These are phyloP conservation scores for Megalopta genalis DNA, from an alignment of 1,140 invertebrate genomes.

Conservation along the genomic window DNA sequence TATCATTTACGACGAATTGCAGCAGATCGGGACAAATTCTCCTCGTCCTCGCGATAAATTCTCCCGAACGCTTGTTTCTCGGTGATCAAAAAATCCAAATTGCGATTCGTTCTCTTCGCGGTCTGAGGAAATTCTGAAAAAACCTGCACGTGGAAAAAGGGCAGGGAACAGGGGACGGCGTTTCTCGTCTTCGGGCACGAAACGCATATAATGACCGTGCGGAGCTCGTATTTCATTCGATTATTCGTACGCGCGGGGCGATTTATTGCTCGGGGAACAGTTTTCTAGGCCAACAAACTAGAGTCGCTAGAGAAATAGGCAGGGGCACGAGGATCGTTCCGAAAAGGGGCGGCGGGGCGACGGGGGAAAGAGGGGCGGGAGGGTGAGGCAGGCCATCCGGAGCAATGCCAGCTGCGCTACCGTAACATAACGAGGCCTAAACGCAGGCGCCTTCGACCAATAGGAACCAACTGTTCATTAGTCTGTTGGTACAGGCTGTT, in stretches of 20 bases:
- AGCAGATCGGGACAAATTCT: too few species aligned
- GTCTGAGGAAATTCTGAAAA: background rate
- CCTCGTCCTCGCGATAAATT: background rate
- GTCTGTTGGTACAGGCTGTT: constrained; percentile 71
- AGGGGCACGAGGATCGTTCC: constrained; percentile 66
- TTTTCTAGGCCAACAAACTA: constrained; percentile 66
- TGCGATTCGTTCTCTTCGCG: background rate
- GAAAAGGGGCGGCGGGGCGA: constrained; percentile 48
- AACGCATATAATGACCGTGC: constrained; percentile 36
- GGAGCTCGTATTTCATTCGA: constrained; percentile 43
- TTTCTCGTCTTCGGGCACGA: background rate
- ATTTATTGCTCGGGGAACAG: constrained; percentile 57
- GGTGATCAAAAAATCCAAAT: background rate
- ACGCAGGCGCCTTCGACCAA: constrained; percentile 73
- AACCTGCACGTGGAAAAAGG: background rate
- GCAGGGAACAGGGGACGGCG: background rate
- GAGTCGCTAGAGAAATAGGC: constrained; percentile 69
- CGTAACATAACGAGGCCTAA: constrained; percentile 73
- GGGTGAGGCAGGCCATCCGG: constrained; percentile 50
- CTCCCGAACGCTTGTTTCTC: background rate
- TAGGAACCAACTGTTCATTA: constrained; percentile 78
- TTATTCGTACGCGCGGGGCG: constrained; percentile 39
- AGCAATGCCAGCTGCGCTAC: constrained; percentile 74
- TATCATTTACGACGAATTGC: background rate
- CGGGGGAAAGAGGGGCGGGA: constrained; percentile 23